Evolutionary conservation across 2,797 vertebrate species (phyloP), one percentile per base, ranked within the genome.

Genomic region (Trematomus bernacchii): DNA sequence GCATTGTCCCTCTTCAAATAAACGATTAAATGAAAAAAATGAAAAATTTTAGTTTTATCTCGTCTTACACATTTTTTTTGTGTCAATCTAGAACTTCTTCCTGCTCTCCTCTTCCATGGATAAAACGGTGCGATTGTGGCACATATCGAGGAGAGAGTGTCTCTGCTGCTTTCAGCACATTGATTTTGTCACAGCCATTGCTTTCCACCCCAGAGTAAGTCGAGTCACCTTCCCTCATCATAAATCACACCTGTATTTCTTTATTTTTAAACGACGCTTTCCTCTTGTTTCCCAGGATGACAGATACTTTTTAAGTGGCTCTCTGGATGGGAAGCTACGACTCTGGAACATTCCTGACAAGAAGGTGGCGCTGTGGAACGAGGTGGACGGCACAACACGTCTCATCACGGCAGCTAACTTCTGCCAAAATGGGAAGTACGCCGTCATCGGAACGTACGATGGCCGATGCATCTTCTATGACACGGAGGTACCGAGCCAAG

Each of bases 261-360:
- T 68, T 54, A 73, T 85, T 73, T n/a, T 54, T 27, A 62, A 4
- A 42, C 53, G 73, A 50, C 50, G 18, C 3, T 50, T 43, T 2
- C 15, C 46, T 15, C 44, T 55, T 27, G 14, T 71, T 71, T 64
- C 21, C 1, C 84, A 99, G 98, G 98, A 99, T 73, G 98, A 99
- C 93, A 91, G 98, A 64, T 99, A 99, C 92, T 99, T 99, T 86
- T 92, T 99, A 84, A 99, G 98, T 21, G 98, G 98, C 59, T 99
- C 98, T 19, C 80, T 99, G 86, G 98, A 99, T 75, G 98, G 98
- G 62, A 99, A 99, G 83, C 96, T 99, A 15, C 94, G 98, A 19
- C 96, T 99, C 66, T 99, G 98, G 98, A 99, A 99, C 91, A 99
- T 99, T 96, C 98, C 98, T 62, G 98, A 99, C 92, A 99, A 99